Evolutionary conservation across 2,888 invertebrate species (phyloP).

Genomic region (Opisthograptis luteolata): DNA sequence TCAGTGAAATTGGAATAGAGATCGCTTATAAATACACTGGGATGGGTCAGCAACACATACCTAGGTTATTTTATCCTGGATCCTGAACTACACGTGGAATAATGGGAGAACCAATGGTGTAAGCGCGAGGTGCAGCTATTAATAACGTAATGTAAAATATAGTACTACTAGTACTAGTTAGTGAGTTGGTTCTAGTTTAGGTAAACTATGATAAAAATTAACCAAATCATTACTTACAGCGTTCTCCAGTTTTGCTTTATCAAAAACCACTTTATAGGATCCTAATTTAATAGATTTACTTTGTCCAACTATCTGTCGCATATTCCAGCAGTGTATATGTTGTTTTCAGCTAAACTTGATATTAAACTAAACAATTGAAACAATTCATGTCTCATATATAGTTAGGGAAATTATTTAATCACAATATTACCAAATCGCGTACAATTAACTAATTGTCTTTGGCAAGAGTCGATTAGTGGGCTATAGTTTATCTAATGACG

Average conservation of each 20-base stretch:
- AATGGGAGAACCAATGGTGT: too few species aligned
- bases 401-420: constrained; percentile 60
- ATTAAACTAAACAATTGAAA: constrained; percentile 26
- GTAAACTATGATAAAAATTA: not conserved
- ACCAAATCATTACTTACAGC: constrained; percentile 5
- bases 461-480: constrained; percentile 32
- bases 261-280: not conserved
- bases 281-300: not conserved
- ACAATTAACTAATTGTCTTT: constrained; percentile 62
- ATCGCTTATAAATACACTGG: too few species aligned
- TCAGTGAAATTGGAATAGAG: too few species aligned
- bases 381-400: constrained; percentile 54
- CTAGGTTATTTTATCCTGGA: too few species aligned
- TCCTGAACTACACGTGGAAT: too few species aligned
- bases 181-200: not conserved
- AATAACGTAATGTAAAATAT: too few species aligned
- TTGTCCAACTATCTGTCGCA: constrained; percentile 5
- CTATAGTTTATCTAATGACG: not conserved
- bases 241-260: not conserved
- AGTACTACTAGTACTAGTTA: too few species aligned
- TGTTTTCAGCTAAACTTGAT: not conserved
- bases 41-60: too few species aligned
- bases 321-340: not conserved
- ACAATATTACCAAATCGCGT: constrained; percentile 52
- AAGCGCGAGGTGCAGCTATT: too few species aligned